Evolutionary conservation across 2,113 vertebrate species (phyloP).

Genomic region (Plotosus lineatus): DNA sequence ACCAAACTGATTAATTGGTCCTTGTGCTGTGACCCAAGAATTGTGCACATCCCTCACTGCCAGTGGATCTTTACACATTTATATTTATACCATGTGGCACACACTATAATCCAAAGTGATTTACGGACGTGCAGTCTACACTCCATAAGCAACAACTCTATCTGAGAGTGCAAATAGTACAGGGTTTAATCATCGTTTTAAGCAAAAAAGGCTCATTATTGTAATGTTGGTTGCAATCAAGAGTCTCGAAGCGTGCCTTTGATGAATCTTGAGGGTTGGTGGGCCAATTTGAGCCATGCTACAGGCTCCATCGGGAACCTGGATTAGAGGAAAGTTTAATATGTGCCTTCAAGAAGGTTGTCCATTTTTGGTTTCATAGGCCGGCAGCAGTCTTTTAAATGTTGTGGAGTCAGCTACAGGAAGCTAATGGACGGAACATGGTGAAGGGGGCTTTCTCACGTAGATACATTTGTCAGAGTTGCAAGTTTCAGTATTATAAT

Average conservation of each 20-base stretch:
- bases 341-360: neutral
- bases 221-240: neutral
- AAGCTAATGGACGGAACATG: neutral
- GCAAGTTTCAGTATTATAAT: neutral
- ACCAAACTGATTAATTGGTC: constrained; percentile 10
- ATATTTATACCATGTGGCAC: neutral
- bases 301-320: neutral
- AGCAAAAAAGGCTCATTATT: neutral
- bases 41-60: constrained; percentile 5
- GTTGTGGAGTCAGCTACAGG: neutral
- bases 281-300: neutral
- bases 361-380: neutral
- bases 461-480: neutral
- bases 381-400: neutral
- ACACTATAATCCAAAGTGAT: constrained; percentile 3
- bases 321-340: neutral
- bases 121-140: neutral
- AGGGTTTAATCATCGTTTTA: neutral
- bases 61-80: neutral
- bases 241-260: neutral
- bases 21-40: constrained; percentile 2
- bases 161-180: neutral
- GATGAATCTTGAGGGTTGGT: neutral
- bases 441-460: too few relatives aligned
- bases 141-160: neutral